Evolutionary conservation across 2,113 vertebrate species (phyloP), one percentile per base, ranked within the genome.

Genomic region (Oxygymnocypris stewartii): DNA sequence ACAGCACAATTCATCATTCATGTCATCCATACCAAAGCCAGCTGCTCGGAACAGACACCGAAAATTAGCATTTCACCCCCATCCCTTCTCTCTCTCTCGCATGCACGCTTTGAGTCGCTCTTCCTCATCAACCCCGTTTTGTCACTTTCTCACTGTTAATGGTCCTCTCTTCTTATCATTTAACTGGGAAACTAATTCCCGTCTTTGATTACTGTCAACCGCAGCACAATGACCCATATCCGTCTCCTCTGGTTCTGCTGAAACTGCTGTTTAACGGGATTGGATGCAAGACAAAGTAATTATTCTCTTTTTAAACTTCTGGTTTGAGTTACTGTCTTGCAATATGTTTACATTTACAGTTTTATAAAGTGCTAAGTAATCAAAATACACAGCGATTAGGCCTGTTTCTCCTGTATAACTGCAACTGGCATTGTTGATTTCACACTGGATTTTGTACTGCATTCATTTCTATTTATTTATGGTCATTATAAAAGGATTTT

Each of bases 1-100:
- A 95, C 95, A 95, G 93, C 92, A 93, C 93, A 96, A 99, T 99
- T 98, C 96, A 98, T 99, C 97, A 99, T 95, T 95, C 95, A 94
- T 96, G 97, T 97, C 97, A 97, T 94, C 95, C 95, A 93, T 93
- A 95, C 95, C 93, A 94, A 73, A 95, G 94, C 95, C 96, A 97
- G 97, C 96, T 97, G 96, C 95, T 95, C 94, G 94, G 95, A 95
- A 95, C 90, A 91, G 88, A 95, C 86, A 90, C 93, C 91, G 88
- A 89, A 95, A 94, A 97, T 97, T 97, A 94, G 95, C 96, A 97
- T 97, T 96, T 96, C 95, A 71, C 65, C 87, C 74, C 91, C 91
- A 89, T 92, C 88, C 61, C 86, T 88, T 87, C 69, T 79, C 87
- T 87, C 69, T 79, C 87, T 91, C 89, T 91, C 91, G 78, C 85